A percentile compares a stretch with the other conserved stretches of the same genome.
Evolutionary conservation across 2,113 vertebrate genomes (phyloP).

Genomic region (Mohoua ochrocephala): DNA sequence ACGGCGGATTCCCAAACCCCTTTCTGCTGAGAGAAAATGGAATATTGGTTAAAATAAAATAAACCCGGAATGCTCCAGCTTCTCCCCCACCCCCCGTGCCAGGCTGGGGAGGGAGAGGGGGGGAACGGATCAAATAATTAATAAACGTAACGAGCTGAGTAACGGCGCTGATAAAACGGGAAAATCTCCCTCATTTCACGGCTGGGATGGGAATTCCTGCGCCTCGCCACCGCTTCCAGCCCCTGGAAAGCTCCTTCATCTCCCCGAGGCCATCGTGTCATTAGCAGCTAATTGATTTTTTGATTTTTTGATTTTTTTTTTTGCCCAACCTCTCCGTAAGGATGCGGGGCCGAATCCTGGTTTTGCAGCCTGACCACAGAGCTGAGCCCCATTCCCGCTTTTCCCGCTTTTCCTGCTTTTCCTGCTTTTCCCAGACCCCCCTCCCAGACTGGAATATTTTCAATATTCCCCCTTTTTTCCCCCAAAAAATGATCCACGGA

Average conservation of each 20-base stretch:
- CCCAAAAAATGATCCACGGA: fast-evolving
- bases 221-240: not conserved
- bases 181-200: not conserved
- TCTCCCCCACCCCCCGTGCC: not conserved
- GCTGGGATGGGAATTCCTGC: not conserved
- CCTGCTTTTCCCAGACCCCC: not conserved
- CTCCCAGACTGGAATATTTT: fast-evolving
- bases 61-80: not conserved
- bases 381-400: not conserved
- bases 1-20: not conserved
- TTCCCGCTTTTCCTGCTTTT: not conserved
- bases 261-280: not conserved
- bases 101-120: not conserved
- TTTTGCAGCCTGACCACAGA: not conserved
- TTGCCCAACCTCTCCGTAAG: not conserved
- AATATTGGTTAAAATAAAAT: not conserved
- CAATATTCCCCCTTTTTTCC: not conserved
- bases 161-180: not conserved
- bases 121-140: not conserved
- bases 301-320: not conserved
- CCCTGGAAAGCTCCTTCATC: not conserved
- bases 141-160: not conserved
- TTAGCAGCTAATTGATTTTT: not conserved
- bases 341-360: not conserved
- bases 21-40: not conserved